phyloP scores from a whole-genome alignment of 2,797 vertebrate species.

The Columba guinea region DNA sequence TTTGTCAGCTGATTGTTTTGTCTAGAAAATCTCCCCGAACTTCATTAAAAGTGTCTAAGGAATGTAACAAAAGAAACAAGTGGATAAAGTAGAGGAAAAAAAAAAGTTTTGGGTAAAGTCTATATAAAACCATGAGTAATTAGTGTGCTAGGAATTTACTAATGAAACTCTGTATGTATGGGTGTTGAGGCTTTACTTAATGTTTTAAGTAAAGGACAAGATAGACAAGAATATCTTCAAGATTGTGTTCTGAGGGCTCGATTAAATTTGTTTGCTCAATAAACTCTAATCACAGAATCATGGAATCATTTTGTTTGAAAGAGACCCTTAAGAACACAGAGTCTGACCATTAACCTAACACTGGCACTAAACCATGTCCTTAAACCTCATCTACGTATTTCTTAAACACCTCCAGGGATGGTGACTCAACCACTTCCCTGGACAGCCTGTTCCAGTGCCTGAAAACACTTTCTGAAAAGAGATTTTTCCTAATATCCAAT shows the following conservation, averaged over 20 bases:
- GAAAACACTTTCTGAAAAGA: too few species aligned
- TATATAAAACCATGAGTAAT: background rate
- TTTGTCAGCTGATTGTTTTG: background rate
- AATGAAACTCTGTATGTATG: background rate
- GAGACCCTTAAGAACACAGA: too few species aligned
- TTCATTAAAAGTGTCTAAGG: background rate
- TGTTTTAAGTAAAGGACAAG: background rate
- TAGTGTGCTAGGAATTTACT: background rate
- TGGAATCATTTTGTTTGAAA: too few species aligned
- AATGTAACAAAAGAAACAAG: background rate
- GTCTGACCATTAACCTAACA: too few species aligned
- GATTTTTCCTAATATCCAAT: too few species aligned
- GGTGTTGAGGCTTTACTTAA: background rate
- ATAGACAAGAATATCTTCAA: background rate
- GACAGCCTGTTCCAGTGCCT: too few species aligned
- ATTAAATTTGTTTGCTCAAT: background rate
- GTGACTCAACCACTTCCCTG: too few species aligned
- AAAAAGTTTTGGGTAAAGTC: background rate
- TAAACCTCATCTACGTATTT: too few species aligned
- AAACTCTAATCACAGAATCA: background rate
- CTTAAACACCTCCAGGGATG: too few species aligned
- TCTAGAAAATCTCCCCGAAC: background rate
- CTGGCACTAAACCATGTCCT: too few species aligned
- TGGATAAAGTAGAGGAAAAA: background rate
- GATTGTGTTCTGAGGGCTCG: background rate